phyloP scores from a whole-genome alignment of 2,797 vertebrate species.

The Strix occidentalis region DNA sequence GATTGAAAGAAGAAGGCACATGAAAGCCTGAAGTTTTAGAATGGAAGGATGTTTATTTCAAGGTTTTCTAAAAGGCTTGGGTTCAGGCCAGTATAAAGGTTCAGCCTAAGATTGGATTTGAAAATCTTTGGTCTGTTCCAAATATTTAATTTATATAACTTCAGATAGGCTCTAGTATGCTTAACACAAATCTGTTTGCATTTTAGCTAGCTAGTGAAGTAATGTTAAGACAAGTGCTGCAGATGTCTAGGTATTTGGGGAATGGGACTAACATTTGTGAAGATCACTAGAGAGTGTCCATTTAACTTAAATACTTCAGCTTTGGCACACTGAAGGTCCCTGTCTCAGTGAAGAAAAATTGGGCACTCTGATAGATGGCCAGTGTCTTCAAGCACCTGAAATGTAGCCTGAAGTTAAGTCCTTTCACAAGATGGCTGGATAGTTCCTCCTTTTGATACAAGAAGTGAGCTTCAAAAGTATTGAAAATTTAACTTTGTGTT shows the following conservation, averaged over 20 bases:
- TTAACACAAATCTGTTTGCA: background rate
- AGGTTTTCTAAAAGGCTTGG: background rate
- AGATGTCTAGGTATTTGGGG: background rate
- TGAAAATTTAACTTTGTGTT: background rate
- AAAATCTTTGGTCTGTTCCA: background rate
- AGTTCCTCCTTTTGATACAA: background rate
- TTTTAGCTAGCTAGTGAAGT: background rate
- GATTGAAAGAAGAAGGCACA: background rate
- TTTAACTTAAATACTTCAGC: background rate
- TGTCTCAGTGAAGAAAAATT: background rate
- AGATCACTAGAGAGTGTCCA: background rate
- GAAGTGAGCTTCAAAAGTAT: background rate
- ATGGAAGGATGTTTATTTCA: background rate
- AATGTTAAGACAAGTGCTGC: background rate
- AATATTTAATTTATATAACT: background rate
- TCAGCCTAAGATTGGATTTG: background rate
- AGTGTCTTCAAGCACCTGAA: background rate
- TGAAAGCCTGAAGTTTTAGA: background rate
- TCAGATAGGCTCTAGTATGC: background rate
- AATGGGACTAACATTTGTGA: background rate
- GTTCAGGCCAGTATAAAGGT: background rate
- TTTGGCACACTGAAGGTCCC: background rate
- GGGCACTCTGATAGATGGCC: background rate
- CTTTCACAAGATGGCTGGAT: background rate
- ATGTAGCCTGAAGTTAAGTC: background rate